Percentiles rank a stretch among this genome's conserved stretches.
These are phyloP conservation scores for Drosophila fungiperda DNA, from an alignment of 2,888 invertebrate species.

Conservation along the genomic window DNA sequence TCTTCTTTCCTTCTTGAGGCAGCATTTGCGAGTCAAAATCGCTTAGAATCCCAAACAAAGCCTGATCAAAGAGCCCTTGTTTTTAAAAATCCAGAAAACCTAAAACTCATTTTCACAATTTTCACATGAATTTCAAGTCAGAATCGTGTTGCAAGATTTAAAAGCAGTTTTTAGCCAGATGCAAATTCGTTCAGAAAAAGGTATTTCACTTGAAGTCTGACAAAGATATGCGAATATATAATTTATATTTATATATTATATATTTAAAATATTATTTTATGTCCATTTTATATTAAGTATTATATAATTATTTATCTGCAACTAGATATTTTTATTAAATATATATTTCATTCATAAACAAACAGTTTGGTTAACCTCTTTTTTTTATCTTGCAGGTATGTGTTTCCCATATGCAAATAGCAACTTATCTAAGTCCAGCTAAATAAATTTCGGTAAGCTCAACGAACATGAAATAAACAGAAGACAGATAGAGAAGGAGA, in stretches of 20 bases:
- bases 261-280: neutral
- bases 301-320: neutral
- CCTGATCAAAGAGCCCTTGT: neutral
- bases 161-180: neutral
- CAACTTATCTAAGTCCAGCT: slow-evolving; percentile 24
- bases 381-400: slow-evolving; percentile 58
- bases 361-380: slow-evolving; percentile 31
- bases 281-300: neutral
- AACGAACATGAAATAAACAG: slow-evolving; percentile 3
- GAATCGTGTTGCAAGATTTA: neutral
- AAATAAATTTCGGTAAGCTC: slow-evolving; percentile 39
- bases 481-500: neutral
- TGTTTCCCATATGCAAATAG: slow-evolving; percentile 38
- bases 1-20: neutral
- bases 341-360: slow-evolving; percentile 23
- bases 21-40: neutral
- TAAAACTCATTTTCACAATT: neutral
- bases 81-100: neutral
- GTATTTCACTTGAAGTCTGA: neutral
- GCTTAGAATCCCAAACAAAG: neutral
- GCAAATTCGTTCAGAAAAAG: neutral
- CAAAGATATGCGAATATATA: neutral
- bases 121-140: neutral
- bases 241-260: neutral
- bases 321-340: neutral